Conservation (phyloP, 2,113 vertebrate species). For the Sylvilagus bachmani region DNA sequence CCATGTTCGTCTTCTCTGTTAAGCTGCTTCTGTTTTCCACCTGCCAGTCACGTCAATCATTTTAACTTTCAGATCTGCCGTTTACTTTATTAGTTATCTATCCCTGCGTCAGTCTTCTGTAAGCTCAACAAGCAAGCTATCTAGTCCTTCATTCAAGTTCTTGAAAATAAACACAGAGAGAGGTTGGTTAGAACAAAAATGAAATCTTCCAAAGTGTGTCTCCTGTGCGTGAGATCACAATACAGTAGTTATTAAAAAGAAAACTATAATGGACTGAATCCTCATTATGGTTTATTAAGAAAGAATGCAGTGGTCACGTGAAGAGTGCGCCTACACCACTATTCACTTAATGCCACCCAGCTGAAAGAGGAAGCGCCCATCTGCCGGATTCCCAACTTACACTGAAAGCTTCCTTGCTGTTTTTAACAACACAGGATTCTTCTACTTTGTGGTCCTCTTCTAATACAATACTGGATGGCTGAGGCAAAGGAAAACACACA, state of each 20-base stretch:
- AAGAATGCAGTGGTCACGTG: not conserved
- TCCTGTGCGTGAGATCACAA: not conserved
- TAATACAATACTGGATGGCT: constrained; percentile 94
- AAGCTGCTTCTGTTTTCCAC: not conserved
- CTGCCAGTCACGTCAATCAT: not conserved
- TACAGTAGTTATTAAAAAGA: not conserved
- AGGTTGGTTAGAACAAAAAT: not conserved
- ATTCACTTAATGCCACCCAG: not conserved
- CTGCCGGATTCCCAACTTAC: constrained; percentile 88
- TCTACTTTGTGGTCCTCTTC: constrained; percentile 91
- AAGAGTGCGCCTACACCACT: not conserved
- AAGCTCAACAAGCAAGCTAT: not conserved
- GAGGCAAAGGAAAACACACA: not conserved
- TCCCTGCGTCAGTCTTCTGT: not conserved
- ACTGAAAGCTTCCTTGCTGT: constrained; percentile 94
- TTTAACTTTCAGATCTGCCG: not conserved
- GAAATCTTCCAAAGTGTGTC: not conserved
- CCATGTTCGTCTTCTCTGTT: not conserved
- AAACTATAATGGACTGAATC: not conserved
- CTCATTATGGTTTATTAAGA: not conserved
- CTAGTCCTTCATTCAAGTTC: not conserved
- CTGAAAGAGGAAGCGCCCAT: constrained; percentile 3
- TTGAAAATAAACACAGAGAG: not conserved
- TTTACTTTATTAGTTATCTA: not conserved
- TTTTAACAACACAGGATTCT: constrained; percentile 85